phyloP scores from a whole-genome alignment of 2,113 vertebrate genomes.

The Picathartes gymnocephalus region DNA sequence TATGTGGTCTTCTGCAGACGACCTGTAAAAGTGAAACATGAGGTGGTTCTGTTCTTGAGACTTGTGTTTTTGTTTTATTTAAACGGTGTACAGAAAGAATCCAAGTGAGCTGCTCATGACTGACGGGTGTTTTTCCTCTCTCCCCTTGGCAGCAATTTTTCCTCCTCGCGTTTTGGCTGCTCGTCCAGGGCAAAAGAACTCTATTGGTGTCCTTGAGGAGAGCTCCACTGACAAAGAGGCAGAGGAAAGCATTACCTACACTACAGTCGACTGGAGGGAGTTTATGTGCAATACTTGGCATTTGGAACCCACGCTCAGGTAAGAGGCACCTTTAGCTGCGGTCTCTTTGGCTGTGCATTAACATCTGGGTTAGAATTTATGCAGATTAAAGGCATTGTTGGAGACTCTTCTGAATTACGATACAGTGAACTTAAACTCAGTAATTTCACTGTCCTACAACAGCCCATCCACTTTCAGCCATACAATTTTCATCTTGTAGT shows the following conservation, averaged over 20 bases:
- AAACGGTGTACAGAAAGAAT: not conserved
- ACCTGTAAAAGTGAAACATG: not conserved
- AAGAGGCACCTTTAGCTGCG: not conserved
- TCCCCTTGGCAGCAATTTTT: slow-evolving; percentile 81
- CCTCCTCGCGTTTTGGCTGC: slow-evolving; percentile 85
- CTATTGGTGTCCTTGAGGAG: slow-evolving; percentile 82
- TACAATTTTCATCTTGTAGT: not conserved
- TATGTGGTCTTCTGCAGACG: not conserved
- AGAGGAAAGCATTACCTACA: slow-evolving; percentile 87
- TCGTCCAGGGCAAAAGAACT: slow-evolving; percentile 92
- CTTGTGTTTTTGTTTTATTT: not conserved
- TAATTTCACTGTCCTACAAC: not conserved
- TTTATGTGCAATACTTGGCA: slow-evolving; percentile 99
- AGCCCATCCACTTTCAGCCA: not conserved
- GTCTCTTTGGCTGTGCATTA: not conserved
- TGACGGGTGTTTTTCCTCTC: not conserved
- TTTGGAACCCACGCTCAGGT: slow-evolving; percentile 95
- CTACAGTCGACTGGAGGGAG: slow-evolving; percentile 97
- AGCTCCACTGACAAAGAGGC: slow-evolving; percentile 78
- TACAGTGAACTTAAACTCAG: not conserved
- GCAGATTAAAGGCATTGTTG: not conserved
- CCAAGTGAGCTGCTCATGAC: not conserved
- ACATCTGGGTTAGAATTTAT: not conserved
- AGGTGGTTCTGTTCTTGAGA: not conserved
- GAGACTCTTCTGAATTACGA: not conserved